phyloP scores from a whole-genome alignment of 2,113 vertebrate species.

The Ovibos moschatus region DNA sequence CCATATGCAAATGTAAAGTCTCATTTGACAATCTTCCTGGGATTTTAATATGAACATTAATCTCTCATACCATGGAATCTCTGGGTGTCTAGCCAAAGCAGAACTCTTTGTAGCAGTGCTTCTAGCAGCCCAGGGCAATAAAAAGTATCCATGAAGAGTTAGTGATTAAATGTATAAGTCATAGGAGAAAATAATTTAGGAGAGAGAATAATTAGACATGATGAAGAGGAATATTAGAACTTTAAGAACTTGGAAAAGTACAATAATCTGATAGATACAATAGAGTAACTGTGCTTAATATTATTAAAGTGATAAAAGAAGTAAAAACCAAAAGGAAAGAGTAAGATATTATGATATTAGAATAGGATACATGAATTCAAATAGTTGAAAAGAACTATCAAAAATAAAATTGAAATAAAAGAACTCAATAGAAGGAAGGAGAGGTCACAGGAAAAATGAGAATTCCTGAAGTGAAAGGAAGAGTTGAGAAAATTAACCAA shows the following conservation, averaged over 20 bases:
- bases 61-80: not conserved
- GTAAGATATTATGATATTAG: not conserved
- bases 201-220: not conserved
- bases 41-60: not conserved
- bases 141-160: not conserved
- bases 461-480: not conserved
- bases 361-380: not conserved
- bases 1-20: not conserved
- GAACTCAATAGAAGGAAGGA: not conserved
- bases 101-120: not conserved
- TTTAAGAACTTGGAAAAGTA: not conserved
- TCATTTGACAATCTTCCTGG: not conserved
- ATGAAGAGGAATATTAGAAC: not conserved
- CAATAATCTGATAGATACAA: not conserved
- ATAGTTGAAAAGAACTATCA: not conserved
- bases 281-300: not conserved
- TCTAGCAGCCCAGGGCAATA: not conserved
- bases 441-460: not conserved
- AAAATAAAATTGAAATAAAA: not conserved
- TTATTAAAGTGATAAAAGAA: not conserved
- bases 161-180: not conserved
- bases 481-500: not conserved
- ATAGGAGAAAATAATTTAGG: not conserved
- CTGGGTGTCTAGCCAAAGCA: not conserved
- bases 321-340: not conserved